Evolutionary conservation across 2,797 vertebrate species (phyloP), one percentile per base, ranked within the genome.

Genomic region (Chaetophractus vellerosus): DNA sequence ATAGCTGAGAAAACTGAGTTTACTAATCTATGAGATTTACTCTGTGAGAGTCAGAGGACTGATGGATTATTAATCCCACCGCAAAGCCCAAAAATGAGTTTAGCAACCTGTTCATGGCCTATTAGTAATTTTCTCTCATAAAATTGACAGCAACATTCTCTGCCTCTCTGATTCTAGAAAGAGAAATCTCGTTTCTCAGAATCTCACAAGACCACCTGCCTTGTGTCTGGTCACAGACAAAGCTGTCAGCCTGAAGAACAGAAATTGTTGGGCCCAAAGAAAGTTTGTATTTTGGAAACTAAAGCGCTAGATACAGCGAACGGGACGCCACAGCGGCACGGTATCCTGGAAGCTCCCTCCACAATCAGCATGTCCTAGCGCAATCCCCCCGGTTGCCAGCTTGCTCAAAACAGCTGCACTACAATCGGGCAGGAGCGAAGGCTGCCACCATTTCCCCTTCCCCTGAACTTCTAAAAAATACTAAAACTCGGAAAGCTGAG

Each of bases 251-350:
- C 85, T 95, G 75, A 72, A 82, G 92, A 94, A 95, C 72, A 95
- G 85, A 92, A 96, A 95, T 14, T 64, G 94, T 98, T 98, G 98
- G 98, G 97, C 97, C 96, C 96, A 57, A 98, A 97, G 97, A 97
- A 98, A 98, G 97, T 98, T 98, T 96, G 97, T 98, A 95, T 98
- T 98, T 98, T 98, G 98, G 97, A 98, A 98, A 98, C 96, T 88
- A 96, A 97, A 98, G 97, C 96, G 91, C 95, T 96, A 94, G 97
- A 97, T 97, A 97, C 91, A 85, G 98, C 98, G 98, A 98, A 98
- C 94, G 94, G 96, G 96, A 97, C 76, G 59, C 92, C 78, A 15
- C 88, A 0, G 21, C 93, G 92, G 94, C 95, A 96, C 52, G 81
- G 95, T 97, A 95, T 88, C 95, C 96, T 96, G 81, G 97, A 98